Conservation (phyloP, 2,888 invertebrate genomes). For the Caenorhabditis virilis region DNA sequence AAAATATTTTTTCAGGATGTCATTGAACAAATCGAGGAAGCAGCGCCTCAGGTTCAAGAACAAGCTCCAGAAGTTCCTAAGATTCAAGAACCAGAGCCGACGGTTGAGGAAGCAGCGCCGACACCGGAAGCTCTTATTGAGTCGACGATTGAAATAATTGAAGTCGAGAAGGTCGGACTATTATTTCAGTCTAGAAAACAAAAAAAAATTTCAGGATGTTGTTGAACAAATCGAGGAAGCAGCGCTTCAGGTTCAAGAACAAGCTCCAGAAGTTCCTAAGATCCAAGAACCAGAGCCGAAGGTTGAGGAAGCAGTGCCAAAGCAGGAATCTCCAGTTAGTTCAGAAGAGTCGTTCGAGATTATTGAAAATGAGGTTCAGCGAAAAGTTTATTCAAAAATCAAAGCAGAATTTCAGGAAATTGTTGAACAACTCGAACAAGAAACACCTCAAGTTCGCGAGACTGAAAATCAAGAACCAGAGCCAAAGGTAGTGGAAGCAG, state of each 20-base stretch:
- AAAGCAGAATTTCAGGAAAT: neutral
- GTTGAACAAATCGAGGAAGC: constrained; percentile 3
- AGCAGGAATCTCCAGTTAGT: constrained; percentile 4
- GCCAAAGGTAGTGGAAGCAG: neutral
- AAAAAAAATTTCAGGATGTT: neutral
- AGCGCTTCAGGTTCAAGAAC: no score
- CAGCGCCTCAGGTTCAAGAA: constrained; percentile 5
- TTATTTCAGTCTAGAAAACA: neutral
- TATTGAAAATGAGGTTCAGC: neutral
- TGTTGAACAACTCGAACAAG: constrained; percentile 4
- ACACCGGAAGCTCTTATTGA: constrained; percentile 4
- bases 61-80: neutral
- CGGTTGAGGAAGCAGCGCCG: constrained; percentile 1
- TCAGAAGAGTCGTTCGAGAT: neutral
- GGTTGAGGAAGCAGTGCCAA: constrained; percentile 3
- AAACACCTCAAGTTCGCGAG: constrained; percentile 2
- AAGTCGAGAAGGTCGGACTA: neutral
- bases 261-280: neutral
- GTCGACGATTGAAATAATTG: neutral
- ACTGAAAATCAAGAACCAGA: neutral
- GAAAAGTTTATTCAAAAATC: no score
- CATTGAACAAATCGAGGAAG: neutral
- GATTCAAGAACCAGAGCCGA: neutral
- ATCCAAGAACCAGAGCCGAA: neutral
- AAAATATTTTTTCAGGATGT: neutral